Evolutionary conservation across 92 coral and sea anemone species (phyloP).

Genomic region (Porites lobata): DNA sequence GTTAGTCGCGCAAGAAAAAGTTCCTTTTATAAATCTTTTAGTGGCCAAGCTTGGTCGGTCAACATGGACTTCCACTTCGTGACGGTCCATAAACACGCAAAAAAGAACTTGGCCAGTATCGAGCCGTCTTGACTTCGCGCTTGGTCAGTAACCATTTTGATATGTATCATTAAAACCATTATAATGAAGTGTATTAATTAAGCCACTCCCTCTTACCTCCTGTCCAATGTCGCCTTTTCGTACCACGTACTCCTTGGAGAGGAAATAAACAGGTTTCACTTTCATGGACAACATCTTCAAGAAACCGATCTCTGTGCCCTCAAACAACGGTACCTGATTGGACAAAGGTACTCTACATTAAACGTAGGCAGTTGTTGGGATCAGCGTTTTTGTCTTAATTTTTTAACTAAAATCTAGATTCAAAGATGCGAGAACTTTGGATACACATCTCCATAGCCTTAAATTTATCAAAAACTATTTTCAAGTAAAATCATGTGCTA

Average conservation of each 20-base stretch:
- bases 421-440: not conserved
- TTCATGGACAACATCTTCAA: constrained; percentile 88
- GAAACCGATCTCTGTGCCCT: constrained; percentile 93
- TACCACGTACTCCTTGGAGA: constrained; percentile 88
- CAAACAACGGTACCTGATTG: constrained; percentile 84
- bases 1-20: too few relatives aligned
- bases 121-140: too few relatives aligned
- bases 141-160: too few relatives aligned
- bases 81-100: too few relatives aligned
- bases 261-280: constrained; percentile 86
- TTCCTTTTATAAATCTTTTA: too few relatives aligned
- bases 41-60: too few relatives aligned
- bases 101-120: too few relatives aligned
- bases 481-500: too few relatives aligned
- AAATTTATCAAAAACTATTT: too few relatives aligned
- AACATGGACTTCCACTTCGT: too few relatives aligned
- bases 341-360: not conserved
- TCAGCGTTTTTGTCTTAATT: not conserved
- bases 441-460: not conserved
- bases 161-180: too few relatives aligned
- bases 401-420: not conserved
- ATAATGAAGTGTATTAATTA: too few relatives aligned
- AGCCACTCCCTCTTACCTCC: constrained; percentile 66
- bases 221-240: constrained; percentile 94
- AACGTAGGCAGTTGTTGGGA: not conserved